A percentile compares a stretch with the other conserved stretches of the same genome.
These are phyloP conservation scores for Antennarius maculatus DNA, from an alignment of 2,797 vertebrate species.

Conservation along the genomic window DNA sequence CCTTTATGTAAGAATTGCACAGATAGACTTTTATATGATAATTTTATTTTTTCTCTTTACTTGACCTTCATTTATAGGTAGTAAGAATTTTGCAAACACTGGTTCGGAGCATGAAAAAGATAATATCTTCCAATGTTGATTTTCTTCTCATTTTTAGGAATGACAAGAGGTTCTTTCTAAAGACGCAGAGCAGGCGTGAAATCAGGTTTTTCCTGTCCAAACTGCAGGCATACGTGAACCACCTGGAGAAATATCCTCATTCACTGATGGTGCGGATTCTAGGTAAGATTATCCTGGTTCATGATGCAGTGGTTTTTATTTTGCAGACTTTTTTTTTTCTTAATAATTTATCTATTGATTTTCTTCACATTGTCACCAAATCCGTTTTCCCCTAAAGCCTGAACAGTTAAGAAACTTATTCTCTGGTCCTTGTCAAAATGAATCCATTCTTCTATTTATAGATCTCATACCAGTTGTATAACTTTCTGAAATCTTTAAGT, in stretches of 20 bases:
- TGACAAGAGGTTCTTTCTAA: constrained; percentile 86
- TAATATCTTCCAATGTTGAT: not conserved
- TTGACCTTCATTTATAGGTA: not conserved
- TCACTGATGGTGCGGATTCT: constrained; percentile 83
- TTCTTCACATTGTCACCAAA: too few species aligned
- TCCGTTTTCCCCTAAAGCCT: too few species aligned
- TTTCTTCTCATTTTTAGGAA: constrained; percentile 63
- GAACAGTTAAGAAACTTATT: too few species aligned
- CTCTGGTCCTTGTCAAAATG: too few species aligned
- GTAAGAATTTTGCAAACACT: not conserved
- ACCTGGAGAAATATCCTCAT: constrained; percentile 81
- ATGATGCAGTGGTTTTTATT: not conserved
- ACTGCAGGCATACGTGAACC: constrained; percentile 77
- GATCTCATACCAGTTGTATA: too few species aligned
- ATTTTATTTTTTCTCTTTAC: too few species aligned
- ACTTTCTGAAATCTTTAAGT: too few species aligned
- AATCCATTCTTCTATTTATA: too few species aligned
- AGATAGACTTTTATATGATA: too few species aligned
- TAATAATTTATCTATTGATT: too few species aligned
- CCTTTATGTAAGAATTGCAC: too few species aligned
- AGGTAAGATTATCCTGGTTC: constrained; percentile 64
- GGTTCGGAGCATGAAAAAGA: not conserved
- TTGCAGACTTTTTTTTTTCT: too few species aligned
- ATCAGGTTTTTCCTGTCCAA: constrained; percentile 79
- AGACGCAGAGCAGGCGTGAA: constrained; percentile 81